Conservation (phyloP, 2,797 vertebrate species). For the Pogoniulus pusillus region DNA sequence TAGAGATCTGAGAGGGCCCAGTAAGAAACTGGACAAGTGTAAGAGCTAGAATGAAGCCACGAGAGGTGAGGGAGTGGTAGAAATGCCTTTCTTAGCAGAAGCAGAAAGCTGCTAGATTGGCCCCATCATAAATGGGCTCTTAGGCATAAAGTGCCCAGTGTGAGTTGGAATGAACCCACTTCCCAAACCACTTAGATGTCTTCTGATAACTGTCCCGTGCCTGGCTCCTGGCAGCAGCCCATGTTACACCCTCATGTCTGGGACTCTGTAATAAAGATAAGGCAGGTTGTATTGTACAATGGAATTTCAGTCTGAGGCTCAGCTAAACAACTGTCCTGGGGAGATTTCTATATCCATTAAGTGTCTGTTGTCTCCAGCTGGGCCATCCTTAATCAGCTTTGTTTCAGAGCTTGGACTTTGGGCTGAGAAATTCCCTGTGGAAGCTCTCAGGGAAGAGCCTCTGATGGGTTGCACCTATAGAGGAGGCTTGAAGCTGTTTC, state of each 20-base stretch:
- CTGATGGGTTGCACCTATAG: background rate
- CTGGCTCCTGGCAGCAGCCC: conserved; percentile 45
- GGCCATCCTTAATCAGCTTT: background rate
- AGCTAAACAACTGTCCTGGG: background rate
- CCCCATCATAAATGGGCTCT: background rate
- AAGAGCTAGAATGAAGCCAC: background rate
- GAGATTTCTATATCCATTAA: conserved; percentile 11
- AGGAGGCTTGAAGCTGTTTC: background rate
- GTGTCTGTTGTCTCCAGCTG: conserved; percentile 15
- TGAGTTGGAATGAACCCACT: conserved; percentile 15
- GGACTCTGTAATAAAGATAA: conserved; percentile 55
- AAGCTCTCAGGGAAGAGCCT: background rate
- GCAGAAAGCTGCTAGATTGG: background rate
- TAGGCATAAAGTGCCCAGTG: background rate
- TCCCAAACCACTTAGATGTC: conserved; percentile 50
- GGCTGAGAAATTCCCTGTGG: background rate
- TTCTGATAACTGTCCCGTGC: conserved; percentile 27
- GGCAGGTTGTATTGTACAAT: background rate
- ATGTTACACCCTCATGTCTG: conserved; percentile 19
- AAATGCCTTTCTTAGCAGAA: background rate
- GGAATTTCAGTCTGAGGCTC: conserved; percentile 6
- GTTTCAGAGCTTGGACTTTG: background rate
- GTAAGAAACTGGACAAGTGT: background rate
- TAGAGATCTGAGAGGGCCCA: background rate
- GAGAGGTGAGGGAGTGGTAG: background rate